A percentile compares a stretch with the other conserved stretches of the same genome.
phyloP scores from a whole-genome alignment of 2,113 vertebrate genomes.

The Silurus meridionalis region DNA sequence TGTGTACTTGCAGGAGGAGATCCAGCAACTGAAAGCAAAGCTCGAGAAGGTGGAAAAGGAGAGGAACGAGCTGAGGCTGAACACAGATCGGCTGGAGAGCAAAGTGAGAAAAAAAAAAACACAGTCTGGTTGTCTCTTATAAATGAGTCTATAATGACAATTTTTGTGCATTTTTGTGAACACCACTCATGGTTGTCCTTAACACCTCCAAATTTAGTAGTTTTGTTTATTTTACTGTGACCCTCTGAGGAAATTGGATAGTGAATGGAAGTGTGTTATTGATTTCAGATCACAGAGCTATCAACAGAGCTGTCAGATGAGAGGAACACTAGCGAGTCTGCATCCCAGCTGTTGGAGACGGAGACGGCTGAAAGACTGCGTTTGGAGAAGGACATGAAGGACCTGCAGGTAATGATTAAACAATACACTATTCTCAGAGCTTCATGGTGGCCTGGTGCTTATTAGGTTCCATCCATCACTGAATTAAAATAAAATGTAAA shows the following conservation, averaged over 20 bases:
- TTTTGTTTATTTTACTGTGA: background rate
- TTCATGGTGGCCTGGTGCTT: background rate
- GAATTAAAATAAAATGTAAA: background rate
- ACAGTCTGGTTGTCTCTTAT: background rate
- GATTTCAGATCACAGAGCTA: conserved; percentile 86
- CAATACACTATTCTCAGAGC: background rate
- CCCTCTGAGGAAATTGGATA: too few species aligned
- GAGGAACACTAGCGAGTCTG: conserved; percentile 91
- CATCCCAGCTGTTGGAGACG: conserved; percentile 89
- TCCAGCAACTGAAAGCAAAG: conserved; percentile 86
- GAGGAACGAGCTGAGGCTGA: conserved; percentile 89
- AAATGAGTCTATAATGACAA: background rate
- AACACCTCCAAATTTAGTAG: background rate
- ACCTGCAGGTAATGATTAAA: conserved; percentile 80
- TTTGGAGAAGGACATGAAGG: conserved; percentile 92
- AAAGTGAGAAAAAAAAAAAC: conserved; percentile 72
- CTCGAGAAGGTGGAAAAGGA: conserved; percentile 95
- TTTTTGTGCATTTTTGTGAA: background rate
- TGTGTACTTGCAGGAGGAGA: conserved; percentile 82
- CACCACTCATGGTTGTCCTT: background rate
- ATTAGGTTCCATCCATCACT: background rate
- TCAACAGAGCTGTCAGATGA: conserved; percentile 92
- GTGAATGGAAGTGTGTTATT: background rate
- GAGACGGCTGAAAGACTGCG: conserved; percentile 90
- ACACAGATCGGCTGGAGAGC: conserved; percentile 89